Base-by-base conservation (phyloP, 2,888 invertebrate genomes). In the Hetaerina titia region DNA sequence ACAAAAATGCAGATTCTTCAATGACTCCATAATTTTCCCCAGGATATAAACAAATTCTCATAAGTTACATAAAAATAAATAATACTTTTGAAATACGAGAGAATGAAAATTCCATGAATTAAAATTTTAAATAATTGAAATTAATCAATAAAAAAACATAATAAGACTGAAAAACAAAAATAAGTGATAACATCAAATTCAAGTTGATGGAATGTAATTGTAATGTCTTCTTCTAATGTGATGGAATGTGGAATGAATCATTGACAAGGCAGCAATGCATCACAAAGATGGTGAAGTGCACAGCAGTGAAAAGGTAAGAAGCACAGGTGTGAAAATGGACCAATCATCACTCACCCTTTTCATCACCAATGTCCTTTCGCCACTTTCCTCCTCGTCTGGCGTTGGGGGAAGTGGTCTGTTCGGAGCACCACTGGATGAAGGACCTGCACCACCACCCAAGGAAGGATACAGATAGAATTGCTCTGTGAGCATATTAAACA, bases 371-470 rank as follows among this genome's bases (percentile, higher is more conserved):
- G 99, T 99, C 96, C 98, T 98, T 97, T 99, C 99, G 95, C 98
- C 98, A 96, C 97, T 97, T 97, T 98, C 98, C 96, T 99, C 98
- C 96, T 99, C 99, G 96, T 99, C 99, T 87, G 99, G 99, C 95
- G 99, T 99, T 94, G 99, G 99, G 95, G 99, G 99, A 96, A 99
- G 97, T 95, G 99, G 99, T 96, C 99, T 98, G 96, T 99, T 99
- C 95, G 99, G 99, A 96, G 99, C 98, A 95, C 98, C 98, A 95
- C 98, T 97, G 95, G 95, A 95, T 95, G 89, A 95, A 87, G 95
- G 94, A 95, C 95, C 95, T 94, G 56, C 95, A 94, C 95, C 95
- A 94, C 64, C 19, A 45, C 31, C 57, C 89, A 64, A 89, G 22
- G 45, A 56, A 64, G 90, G 58, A 25, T 69, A 57, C 95, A 63